Evolutionary conservation across 2,797 vertebrate genomes (phyloP).

Genomic region (Anisognathus igniventris): DNA sequence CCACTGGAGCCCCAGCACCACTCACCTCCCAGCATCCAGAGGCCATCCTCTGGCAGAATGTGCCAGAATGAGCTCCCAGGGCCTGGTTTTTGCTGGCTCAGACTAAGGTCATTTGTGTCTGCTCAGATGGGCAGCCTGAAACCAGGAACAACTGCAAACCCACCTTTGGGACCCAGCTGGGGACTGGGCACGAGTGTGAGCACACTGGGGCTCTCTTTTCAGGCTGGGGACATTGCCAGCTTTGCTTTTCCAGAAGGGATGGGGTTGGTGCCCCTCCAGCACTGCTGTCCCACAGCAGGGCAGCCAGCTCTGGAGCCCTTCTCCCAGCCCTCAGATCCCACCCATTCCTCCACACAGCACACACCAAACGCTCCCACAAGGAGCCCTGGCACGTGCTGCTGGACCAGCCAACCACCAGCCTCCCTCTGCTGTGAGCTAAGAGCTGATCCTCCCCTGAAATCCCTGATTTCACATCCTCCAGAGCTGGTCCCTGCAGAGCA

Average conservation of each 20-base stretch:
- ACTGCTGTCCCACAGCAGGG: background rate
- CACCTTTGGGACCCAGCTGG: background rate
- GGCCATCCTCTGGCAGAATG: background rate
- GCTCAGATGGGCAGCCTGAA: background rate
- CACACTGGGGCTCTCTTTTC: background rate
- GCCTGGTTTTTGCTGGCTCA: background rate
- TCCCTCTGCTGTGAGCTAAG: background rate
- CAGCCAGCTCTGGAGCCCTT: background rate
- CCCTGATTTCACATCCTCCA: rapidly evolving
- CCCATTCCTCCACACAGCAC: too few relatives aligned
- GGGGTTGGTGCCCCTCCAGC: background rate
- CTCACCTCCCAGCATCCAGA: background rate
- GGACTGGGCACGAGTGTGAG: rapidly evolving
- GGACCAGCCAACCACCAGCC: rapidly evolving
- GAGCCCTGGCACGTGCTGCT: rapidly evolving
- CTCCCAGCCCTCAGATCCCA: rapidly evolving
- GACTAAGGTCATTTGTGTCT: background rate
- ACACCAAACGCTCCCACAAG: rapidly evolving
- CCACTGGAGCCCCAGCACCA: background rate
- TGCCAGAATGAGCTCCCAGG: rapidly evolving
- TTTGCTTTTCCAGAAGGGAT: background rate
- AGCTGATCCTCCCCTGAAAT: background rate
- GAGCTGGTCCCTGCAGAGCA: rapidly evolving
- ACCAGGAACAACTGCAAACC: background rate
- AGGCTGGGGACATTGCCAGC: background rate